Conservation (phyloP, 2,888 invertebrate genomes). For the Artemia sinica region DNA sequence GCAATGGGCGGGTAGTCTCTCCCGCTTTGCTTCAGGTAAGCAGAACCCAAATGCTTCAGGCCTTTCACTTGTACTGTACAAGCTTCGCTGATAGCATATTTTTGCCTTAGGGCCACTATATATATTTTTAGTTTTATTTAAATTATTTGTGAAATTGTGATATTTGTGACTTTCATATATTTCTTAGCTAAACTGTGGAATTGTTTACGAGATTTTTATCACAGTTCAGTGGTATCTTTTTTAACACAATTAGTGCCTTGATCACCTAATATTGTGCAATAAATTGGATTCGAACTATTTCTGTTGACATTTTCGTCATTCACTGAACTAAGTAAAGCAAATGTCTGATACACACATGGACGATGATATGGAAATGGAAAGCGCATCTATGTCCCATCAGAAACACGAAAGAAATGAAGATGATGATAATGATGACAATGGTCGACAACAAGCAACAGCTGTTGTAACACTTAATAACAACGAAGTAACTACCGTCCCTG, state of each 20-base stretch:
- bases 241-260: no score
- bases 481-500: not conserved
- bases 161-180: not conserved
- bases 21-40: not conserved
- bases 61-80: conserved; percentile 1
- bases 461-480: conserved; percentile 7
- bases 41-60: not conserved
- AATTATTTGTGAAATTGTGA: conserved; percentile 2
- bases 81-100: conserved; percentile 12
- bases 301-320: no score
- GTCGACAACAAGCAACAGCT: not conserved
- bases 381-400: not conserved
- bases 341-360: conserved; percentile 6
- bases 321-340: not conserved
- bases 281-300: no score
- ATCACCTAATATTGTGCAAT: no score
- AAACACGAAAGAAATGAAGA: not conserved
- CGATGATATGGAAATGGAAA: conserved; percentile 7
- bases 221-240: no score
- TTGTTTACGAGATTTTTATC: not conserved
- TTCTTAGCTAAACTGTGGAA: not conserved
- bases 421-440: not conserved
- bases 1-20: not conserved
- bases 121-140: not conserved
- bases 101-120: not conserved